These are phyloP conservation scores for Hylaea fasciaria DNA, from an alignment of 2,888 invertebrate species.

Conservation along the genomic window DNA sequence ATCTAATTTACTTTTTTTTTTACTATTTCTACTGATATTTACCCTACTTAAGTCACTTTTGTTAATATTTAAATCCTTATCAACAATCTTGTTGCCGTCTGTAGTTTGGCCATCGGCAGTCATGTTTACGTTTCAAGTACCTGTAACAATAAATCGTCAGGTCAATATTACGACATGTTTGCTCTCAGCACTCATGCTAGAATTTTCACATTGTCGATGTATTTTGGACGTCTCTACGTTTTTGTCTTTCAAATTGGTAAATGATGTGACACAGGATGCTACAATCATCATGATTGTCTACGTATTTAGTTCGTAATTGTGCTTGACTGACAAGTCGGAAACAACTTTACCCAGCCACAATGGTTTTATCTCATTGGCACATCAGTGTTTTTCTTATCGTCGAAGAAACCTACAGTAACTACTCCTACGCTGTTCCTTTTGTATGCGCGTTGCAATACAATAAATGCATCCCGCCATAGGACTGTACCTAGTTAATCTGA, in stretches of 20 bases:
- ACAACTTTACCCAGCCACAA: slow-evolving; percentile 70
- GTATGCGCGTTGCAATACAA: neutral
- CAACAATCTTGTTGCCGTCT: slow-evolving; percentile 58
- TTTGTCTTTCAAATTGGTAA: slow-evolving; percentile 58
- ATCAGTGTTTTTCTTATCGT: slow-evolving; percentile 52
- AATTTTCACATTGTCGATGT: neutral
- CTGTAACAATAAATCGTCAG: slow-evolving; percentile 58
- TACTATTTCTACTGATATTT: slow-evolving; percentile 67
- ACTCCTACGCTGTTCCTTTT: neutral
- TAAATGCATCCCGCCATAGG: slow-evolving; percentile 2
- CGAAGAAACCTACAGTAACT: slow-evolving; percentile 33
- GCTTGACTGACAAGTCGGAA: slow-evolving; percentile 60
- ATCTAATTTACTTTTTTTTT: slow-evolving; percentile 60
- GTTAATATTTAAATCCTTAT: slow-evolving; percentile 60
- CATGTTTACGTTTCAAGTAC: slow-evolving; percentile 54
- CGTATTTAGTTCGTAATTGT: slow-evolving; percentile 72
- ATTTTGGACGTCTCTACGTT: slow-evolving; percentile 7
- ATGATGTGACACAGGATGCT: slow-evolving; percentile 73
- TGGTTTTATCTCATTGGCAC: slow-evolving; percentile 57
- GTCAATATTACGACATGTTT: slow-evolving; percentile 35
- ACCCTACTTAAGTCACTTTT: slow-evolving; percentile 71
- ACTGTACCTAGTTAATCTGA: neutral
- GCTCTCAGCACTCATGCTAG: neutral
- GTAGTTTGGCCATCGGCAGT: slow-evolving; percentile 62
- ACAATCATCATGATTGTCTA: slow-evolving; percentile 79